Evolutionary conservation across 2,888 invertebrate genomes (phyloP).

Genomic region (Thymelicus sylvestris): DNA sequence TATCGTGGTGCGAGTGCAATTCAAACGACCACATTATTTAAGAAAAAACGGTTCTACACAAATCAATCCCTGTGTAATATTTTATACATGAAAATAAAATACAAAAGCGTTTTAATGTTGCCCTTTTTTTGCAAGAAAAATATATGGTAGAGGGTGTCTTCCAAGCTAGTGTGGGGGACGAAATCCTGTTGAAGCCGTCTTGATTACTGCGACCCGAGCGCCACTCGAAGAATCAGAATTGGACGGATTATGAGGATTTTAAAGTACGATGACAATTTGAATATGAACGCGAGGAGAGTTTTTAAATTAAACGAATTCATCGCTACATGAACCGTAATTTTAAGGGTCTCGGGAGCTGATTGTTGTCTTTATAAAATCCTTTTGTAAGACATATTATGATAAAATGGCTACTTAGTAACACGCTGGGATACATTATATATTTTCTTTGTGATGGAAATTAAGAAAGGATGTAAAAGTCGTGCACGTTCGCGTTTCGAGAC

Average conservation of each 20-base stretch:
- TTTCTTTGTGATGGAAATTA: slow-evolving; percentile 6
- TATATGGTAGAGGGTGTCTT: slow-evolving; percentile 58
- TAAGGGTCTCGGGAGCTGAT: slow-evolving; percentile 22
- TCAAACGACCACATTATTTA: slow-evolving; percentile 50
- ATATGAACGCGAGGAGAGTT: slow-evolving; percentile 76
- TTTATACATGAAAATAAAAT: slow-evolving; percentile 44
- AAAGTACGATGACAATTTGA: slow-evolving; percentile 82
- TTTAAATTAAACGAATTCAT: slow-evolving; percentile 70
- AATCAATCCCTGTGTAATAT: slow-evolving; percentile 44
- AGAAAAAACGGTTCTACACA: slow-evolving; percentile 43
- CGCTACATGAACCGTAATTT: slow-evolving; percentile 45
- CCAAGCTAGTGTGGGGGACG: slow-evolving; percentile 66
- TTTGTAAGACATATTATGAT: slow-evolving; percentile 10
- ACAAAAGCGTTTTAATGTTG: slow-evolving; percentile 50
- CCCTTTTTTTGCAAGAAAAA: slow-evolving; percentile 48
- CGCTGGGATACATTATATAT: slow-evolving; percentile 17
- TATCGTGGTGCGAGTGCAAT: slow-evolving; percentile 54
- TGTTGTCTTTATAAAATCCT: slow-evolving; percentile 18
- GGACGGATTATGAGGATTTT: slow-evolving; percentile 84
- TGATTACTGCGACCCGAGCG: slow-evolving; percentile 77
- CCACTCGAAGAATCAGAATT: slow-evolving; percentile 77
- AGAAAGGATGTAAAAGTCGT: slow-evolving; percentile 30
- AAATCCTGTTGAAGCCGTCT: slow-evolving; percentile 80
- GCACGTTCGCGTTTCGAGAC: slow-evolving; percentile 16
- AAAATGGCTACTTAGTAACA: slow-evolving; percentile 17